Percentiles rank a stretch among this genome's conserved stretches.
Evolutionary conservation across 2,888 invertebrate genomes (phyloP).

Genomic region (Lomographa bimaculata): DNA sequence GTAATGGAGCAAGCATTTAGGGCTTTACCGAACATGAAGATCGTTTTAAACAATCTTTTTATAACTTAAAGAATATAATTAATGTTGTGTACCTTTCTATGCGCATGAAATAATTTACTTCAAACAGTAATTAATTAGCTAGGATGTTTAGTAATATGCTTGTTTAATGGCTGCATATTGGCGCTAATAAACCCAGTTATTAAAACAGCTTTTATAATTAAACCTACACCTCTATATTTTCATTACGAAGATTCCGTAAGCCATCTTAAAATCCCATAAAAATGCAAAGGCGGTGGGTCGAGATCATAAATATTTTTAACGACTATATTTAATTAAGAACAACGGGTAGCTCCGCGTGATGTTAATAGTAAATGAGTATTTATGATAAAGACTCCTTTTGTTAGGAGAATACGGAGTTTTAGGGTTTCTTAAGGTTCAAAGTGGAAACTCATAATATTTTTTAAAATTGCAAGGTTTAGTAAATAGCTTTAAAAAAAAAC

Average conservation of each 20-base stretch:
- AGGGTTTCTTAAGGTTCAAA: slow-evolving; percentile 5
- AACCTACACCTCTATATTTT: slow-evolving; percentile 28
- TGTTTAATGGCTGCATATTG: too few species aligned
- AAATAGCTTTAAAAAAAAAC: too few species aligned
- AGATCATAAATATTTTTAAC: slow-evolving; percentile 77
- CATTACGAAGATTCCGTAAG: slow-evolving; percentile 25
- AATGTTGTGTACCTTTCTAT: too few species aligned
- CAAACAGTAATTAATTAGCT: too few species aligned
- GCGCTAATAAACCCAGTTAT: not conserved
- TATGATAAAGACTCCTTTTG: slow-evolving; percentile 35
- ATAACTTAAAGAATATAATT: too few species aligned
- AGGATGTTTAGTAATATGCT: too few species aligned
- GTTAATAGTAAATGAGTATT: slow-evolving; percentile 49
- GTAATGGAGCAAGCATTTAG: too few species aligned
- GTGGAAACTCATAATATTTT: too few species aligned
- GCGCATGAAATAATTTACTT: too few species aligned
- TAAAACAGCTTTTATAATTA: slow-evolving; percentile 14
- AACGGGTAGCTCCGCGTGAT: slow-evolving; percentile 47
- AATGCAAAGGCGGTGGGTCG: slow-evolving; percentile 63
- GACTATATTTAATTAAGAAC: slow-evolving; percentile 69
- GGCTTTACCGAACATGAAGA: too few species aligned
- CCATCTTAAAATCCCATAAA: slow-evolving; percentile 62
- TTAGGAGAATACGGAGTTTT: slow-evolving; percentile 5
- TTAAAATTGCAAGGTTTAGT: too few species aligned
- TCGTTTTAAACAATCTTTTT: too few species aligned